phyloP scores from a whole-genome alignment of 2,888 invertebrate species.

The Apotomis betuletana region DNA sequence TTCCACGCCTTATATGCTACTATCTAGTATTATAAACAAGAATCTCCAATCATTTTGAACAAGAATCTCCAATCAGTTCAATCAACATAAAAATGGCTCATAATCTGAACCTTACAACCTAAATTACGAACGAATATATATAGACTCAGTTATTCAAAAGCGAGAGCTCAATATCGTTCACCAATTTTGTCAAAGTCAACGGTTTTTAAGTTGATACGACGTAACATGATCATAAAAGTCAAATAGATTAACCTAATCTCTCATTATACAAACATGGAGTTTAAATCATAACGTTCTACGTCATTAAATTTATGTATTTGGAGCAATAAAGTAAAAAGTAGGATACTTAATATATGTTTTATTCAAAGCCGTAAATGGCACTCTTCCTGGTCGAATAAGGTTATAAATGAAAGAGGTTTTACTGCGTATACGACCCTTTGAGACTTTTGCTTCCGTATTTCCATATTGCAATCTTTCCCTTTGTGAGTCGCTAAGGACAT shows the following conservation, averaged over 20 bases:
- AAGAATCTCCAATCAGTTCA: background rate
- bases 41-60: background rate
- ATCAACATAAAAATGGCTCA: background rate
- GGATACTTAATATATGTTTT: background rate
- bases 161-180: background rate
- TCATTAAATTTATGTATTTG: constrained; percentile 32
- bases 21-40: background rate
- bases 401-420: background rate
- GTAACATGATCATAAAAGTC: constrained; percentile 25
- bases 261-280: constrained; percentile 26
- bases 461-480: background rate
- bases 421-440: background rate
- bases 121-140: background rate
- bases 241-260: constrained; percentile 21
- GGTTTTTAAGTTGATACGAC: constrained; percentile 3
- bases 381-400: background rate
- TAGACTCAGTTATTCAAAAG: background rate
- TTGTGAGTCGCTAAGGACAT: background rate
- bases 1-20: background rate
- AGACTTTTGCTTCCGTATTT: background rate
- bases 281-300: constrained; percentile 16
- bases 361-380: background rate
- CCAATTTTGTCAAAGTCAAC: background rate
- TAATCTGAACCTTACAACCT: background rate
- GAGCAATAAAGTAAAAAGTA: constrained; percentile 15